Base-by-base conservation (phyloP, 1,140 invertebrate species). In the Drosophila parabipectinata region DNA sequence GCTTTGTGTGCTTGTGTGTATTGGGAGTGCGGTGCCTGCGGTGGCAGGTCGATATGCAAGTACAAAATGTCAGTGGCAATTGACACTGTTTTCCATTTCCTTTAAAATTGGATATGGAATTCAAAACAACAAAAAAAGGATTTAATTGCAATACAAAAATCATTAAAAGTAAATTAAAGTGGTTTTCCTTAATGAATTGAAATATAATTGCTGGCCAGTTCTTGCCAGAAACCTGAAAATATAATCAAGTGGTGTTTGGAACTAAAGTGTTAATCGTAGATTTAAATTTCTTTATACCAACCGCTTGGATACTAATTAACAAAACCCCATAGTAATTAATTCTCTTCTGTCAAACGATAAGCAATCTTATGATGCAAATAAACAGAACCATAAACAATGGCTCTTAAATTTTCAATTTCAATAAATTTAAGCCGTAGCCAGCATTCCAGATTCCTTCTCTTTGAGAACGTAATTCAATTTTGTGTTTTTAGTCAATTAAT, bases 401-500 rank as follows among this genome's bases (percentile, higher is more conserved):
- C 3, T 26, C 69, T 58, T 28, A 18, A 44, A 45, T 44, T 47
- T 24, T n/a, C 12, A 53, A 58, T 72, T 71, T 45, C 7, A 71
- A 45, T 45, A 47, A 48, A 32, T n/a, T 69, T 30, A 39, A 62
- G 48, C 18, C 26, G 6, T 12, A 63, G 8, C 15, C 32, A 3
- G 3, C 0, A 14, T 18, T 2, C 3, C 57, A 28, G 15, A 21
- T 1, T 24, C 30, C n/a, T 3, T 37, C 24, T 3, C 24, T 57
- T 57, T 68, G 34, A 50, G 10, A n/a, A 14, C 41, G 26, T 28
- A 56, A 69, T 50, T 69, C 44, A 57, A 69, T 69, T 69, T 37
- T 57, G 41, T 26, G 44, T 30, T 66, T 62, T 50, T 41, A 77
- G 50, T 60, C 41, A 63, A 58, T 73, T 82, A 83, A 83, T 83